Conservation (phyloP, 1,140 invertebrate species). For the Brachionus plicatilis region DNA sequence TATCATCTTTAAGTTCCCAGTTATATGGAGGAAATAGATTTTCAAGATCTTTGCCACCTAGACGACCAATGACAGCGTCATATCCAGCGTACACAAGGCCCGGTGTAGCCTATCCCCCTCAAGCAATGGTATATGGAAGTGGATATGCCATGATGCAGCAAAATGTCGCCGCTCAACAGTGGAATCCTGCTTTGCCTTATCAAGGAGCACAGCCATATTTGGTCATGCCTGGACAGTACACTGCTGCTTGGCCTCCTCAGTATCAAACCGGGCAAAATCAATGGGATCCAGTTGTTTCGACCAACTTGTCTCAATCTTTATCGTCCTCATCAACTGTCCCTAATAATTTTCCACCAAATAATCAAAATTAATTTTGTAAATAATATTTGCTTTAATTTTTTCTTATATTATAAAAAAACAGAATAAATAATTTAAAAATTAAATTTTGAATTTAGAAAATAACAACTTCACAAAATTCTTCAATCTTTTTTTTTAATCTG, state of each 20-base stretch:
- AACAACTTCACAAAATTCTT: no score
- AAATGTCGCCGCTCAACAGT: not conserved
- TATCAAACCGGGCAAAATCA: conserved; percentile 2
- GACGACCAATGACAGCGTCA: not conserved
- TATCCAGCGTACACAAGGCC: not conserved
- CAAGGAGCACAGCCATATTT: not conserved
- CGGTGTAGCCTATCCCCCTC: not conserved
- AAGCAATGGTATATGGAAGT: not conserved
- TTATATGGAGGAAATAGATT: not conserved
- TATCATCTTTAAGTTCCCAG: not conserved
- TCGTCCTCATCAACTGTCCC: not conserved
- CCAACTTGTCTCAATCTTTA: not conserved
- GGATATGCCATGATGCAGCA: not conserved
- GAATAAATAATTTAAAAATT: not conserved
- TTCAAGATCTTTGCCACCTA: not conserved
- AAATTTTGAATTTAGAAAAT: no score
- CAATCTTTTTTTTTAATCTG: no score
- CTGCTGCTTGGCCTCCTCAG: not conserved
- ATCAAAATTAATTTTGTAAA: conserved; percentile 7
- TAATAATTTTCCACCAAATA: not conserved
- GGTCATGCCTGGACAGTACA: not conserved
- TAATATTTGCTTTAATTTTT: not conserved
- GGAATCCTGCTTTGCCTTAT: conserved; percentile 12
- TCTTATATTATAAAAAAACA: not conserved
- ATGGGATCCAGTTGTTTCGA: conserved; percentile 22